Base-by-base conservation (phyloP, 1,140 invertebrate genomes). In the Oncopodura yosiiana region DNA sequence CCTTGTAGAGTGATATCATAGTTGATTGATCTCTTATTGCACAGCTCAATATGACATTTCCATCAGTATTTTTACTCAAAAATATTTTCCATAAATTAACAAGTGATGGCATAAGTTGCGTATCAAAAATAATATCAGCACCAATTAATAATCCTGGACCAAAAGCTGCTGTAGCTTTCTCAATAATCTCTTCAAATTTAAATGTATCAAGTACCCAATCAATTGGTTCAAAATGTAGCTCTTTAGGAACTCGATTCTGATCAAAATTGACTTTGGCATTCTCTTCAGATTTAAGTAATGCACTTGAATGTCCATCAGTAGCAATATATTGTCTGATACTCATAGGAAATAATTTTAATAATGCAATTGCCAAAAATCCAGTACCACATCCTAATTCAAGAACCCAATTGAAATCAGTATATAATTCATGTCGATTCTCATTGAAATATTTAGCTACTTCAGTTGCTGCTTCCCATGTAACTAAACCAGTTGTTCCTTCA, bases 81-180 rank as follows among this genome's bases (percentile, higher is more conserved):
- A 56, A 56, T 36, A 49, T 26, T 2, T 23, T 27, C 27, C 50
- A 37, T 11, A 56, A 27, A 11, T 37, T 23, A 12, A 46, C 46
- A 16, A 56, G 36, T n/a, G 27, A 6, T 12, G 54, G 48, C 27
- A 51, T 27, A 9, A 56, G 27, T 11, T 12, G 9, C 3, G 54
- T 38, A 27, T 56, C 54, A 32, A 56, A 56, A 9, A 56, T 48
- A 21, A 56, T 44, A 50, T 54, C 54, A 23, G 54, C 54, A 43
- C 54, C 54, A 29, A 56, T 36, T 4, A 56, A 42, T 11, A 56
- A 26, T 50, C 48, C 54, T 38, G 26, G 16, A 14, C 49, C 54
- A 29, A 44, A 21, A 36, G 18, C 44, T 21, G 12, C 23, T 2
- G 38, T 50, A 21, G 45, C 11, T 14, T 42, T 42, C 14, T 51